Evolutionary conservation across 2,888 invertebrate genomes (phyloP), one percentile per base, ranked within the genome.

Genomic region (Drosophila diplacantha): DNA sequence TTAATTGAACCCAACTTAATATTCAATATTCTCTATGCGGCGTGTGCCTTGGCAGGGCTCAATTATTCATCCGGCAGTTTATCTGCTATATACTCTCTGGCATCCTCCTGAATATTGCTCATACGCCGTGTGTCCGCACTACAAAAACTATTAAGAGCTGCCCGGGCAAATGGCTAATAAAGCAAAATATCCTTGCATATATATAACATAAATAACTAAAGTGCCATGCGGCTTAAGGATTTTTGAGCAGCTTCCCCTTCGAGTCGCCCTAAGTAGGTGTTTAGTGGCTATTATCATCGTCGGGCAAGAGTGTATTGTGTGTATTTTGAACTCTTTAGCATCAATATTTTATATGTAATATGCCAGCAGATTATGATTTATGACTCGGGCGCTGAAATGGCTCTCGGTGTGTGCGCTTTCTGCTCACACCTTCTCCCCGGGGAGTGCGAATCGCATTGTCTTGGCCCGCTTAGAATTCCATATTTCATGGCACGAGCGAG

Each of bases 271-370:
- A 76, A 78, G 74, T 81, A 74, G 80, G 74, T 78, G 82, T 79
- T 83, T 81, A 83, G 81, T 71, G 71, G 73, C 71, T 67, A 78
- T 83, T 81, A 80, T 81, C 78, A 74, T 80, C 78, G 71, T 34
- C 58, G 38, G 61, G 34, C 54, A 16, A 5, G 41, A 14, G 20
- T 44, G 26, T 44, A 18, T 57, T 41, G 9, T 59, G 34, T 35
- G 43, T 69, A 43, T 50, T 74, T 69, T 75, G 79, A 80, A 80
- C 83, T 80, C 80, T 80, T 80, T 83, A 71, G 83, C 71, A 73
- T 81, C 83, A 83, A 80, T 80, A 83, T 81, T 83, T 80, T 83
- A 83, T 83, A 81, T 83, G 81, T 81, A 81, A 75, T 82, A 68
- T 69, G 81, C 78, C 68, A 73, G 64, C 67, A 80, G 83, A 80